Evolutionary conservation across 2,797 vertebrate species (phyloP).

Genomic region (Phalloptychus januarius): DNA sequence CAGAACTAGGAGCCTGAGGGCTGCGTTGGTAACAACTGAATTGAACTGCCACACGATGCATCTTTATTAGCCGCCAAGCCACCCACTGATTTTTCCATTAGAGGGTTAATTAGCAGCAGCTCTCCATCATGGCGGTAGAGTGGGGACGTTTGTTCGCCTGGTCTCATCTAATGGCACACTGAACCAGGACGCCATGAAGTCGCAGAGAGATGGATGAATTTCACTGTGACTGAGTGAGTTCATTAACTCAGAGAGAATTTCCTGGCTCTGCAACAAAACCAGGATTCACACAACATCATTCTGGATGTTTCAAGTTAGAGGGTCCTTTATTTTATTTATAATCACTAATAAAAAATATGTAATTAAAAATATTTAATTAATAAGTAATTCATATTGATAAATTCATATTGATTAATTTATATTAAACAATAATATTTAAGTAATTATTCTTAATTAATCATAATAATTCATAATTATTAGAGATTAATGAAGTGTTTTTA

Average conservation of each 20-base stretch:
- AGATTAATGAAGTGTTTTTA: no score
- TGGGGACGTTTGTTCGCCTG: slow-evolving; percentile 4
- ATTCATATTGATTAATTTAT: no score
- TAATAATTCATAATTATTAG: no score
- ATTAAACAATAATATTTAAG: no score
- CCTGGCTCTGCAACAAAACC: neutral
- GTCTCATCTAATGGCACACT: slow-evolving; percentile 5
- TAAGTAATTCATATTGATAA: no score
- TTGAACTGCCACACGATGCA: slow-evolving; percentile 55
- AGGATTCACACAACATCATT: neutral
- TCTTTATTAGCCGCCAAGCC: slow-evolving; percentile 45
- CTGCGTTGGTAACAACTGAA: slow-evolving; percentile 43
- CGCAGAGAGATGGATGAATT: neutral
- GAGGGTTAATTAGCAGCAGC: slow-evolving; percentile 49
- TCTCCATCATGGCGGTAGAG: slow-evolving; percentile 20
- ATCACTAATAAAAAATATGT: no score
- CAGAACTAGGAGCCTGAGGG: slow-evolving; percentile 55
- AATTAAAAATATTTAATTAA: no score
- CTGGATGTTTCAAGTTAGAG: neutral
- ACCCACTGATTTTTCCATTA: slow-evolving; percentile 77
- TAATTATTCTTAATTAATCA: no score
- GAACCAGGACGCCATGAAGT: slow-evolving; percentile 5
- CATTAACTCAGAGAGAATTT: neutral
- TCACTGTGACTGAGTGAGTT: neutral
- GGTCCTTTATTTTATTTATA: no score